Evolutionary conservation across 2,888 invertebrate species (phyloP).

Genomic region (Drosophila subsilvestris): DNA sequence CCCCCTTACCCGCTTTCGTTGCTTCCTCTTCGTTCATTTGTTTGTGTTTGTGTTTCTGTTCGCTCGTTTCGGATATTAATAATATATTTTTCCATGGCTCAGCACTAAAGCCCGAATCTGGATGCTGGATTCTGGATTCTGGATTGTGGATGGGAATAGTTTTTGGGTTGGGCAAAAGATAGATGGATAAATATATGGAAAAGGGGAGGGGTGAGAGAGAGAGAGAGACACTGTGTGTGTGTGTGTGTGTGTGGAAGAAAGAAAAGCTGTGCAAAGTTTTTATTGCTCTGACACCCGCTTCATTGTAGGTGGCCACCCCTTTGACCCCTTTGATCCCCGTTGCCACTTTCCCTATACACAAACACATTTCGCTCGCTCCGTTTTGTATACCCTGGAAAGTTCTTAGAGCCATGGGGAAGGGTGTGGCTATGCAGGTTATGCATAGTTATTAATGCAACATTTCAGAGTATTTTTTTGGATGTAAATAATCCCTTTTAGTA

Average conservation of each 20-base stretch:
- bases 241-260: constrained; percentile 17
- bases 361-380: constrained; percentile 1
- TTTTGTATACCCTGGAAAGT: background rate
- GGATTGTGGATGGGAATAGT: constrained; percentile 52
- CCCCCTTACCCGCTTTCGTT: background rate
- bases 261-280: constrained; percentile 70
- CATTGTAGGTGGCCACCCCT: constrained; percentile 66
- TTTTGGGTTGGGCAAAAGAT: constrained; percentile 10
- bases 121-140: constrained; percentile 26
- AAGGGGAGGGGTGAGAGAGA: constrained; percentile 2
- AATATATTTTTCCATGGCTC: constrained; percentile 73
- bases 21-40: constrained; percentile 1
- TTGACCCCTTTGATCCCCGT: constrained; percentile 46
- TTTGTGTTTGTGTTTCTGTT: constrained; percentile 46
- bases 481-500: too few relatives aligned
- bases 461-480: background rate
- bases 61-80: constrained; percentile 64
- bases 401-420: background rate
- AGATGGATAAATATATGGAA: background rate
- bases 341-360: background rate
- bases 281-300: constrained; percentile 75
- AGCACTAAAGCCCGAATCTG: constrained; percentile 59
- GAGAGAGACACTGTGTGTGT: background rate
- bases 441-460: too few relatives aligned
- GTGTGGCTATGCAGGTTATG: background rate